Evolutionary conservation across 2,113 vertebrate genomes (phyloP).

Genomic region (Lagopus leucura): DNA sequence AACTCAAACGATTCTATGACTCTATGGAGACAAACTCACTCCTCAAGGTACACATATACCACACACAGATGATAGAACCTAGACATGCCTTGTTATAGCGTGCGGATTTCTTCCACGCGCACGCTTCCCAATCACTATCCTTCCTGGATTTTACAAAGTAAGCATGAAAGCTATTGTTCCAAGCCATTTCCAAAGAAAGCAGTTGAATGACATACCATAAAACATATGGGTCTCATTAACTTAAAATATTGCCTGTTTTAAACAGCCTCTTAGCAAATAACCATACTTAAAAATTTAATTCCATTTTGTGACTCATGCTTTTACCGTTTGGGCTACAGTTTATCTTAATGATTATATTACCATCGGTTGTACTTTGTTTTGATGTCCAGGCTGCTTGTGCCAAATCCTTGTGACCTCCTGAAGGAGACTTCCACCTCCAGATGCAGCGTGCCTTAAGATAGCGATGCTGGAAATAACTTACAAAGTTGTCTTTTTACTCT

Average conservation of each 20-base stretch:
- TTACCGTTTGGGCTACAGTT: constrained; percentile 54
- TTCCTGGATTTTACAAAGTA: constrained; percentile 53
- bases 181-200: constrained; percentile 69
- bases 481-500: constrained; percentile 31
- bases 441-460: background rate
- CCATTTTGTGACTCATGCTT: constrained; percentile 53
- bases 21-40: background rate
- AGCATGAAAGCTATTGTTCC: constrained; percentile 66
- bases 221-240: constrained; percentile 66
- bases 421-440: constrained; percentile 64
- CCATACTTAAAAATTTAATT: constrained; percentile 68
- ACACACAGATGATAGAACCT: background rate
- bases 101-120: background rate
- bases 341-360: constrained; percentile 48
- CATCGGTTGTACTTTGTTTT: constrained; percentile 34
- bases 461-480: background rate
- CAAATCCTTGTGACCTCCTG: constrained; percentile 35
- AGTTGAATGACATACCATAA: constrained; percentile 59
- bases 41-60: background rate
- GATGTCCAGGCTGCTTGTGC: constrained; percentile 43
- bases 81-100: background rate
- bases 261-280: constrained; percentile 68
- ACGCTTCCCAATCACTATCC: constrained; percentile 22
- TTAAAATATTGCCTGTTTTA: constrained; percentile 64
- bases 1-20: too few relatives aligned